Evolutionary conservation across 2,888 invertebrate species (phyloP).

Genomic region (Pammene fasciana): DNA sequence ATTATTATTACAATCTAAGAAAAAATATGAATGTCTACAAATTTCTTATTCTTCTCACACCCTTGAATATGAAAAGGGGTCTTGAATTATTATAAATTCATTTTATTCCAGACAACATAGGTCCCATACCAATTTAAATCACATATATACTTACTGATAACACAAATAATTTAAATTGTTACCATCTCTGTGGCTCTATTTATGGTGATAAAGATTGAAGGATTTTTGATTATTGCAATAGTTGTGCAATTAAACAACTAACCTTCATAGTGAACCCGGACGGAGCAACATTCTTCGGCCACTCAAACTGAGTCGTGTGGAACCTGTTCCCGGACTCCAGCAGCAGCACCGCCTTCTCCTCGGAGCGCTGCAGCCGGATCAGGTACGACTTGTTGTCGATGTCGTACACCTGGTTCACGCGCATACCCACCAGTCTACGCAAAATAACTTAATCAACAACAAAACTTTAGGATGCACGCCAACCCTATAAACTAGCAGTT

Average conservation of each 20-base stretch:
- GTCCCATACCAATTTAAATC: no score
- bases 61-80: no score
- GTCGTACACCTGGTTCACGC: conserved; percentile 98
- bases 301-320: conserved; percentile 97
- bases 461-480: not conserved
- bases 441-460: conserved; percentile 39
- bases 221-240: no score
- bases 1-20: no score
- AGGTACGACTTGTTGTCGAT: conserved; percentile 98
- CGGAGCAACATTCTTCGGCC: conserved; percentile 98
- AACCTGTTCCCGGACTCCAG: conserved; percentile 97
- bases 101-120: no score
- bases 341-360: conserved; percentile 93
- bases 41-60: no score
- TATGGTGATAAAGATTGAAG: no score
- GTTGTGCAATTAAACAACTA: conserved; percentile 39
- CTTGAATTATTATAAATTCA: no score
- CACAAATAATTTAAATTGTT: no score
- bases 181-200: no score
- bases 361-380: conserved; percentile 92
- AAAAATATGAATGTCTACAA: no score
- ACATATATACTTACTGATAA: no score
- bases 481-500: not conserved
- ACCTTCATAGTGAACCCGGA: conserved; percentile 99
- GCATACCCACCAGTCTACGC: conserved; percentile 91